Percentiles rank a stretch among this genome's conserved stretches.
phyloP scores from a whole-genome alignment of 1,140 invertebrate genomes.

The Himalopsyche phryganea region DNA sequence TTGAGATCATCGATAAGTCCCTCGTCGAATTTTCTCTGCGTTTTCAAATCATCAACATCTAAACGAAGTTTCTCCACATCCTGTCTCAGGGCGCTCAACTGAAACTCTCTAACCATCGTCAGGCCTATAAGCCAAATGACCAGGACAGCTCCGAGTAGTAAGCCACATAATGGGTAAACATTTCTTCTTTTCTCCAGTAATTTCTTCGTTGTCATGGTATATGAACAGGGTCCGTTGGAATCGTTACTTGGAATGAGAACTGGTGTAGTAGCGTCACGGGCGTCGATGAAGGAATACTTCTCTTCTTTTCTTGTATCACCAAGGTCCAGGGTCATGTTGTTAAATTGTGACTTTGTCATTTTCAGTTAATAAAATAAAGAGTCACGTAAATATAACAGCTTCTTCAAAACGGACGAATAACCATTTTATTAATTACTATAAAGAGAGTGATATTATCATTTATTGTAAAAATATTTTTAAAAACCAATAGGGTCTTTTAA shows the following conservation, averaged over 20 bases:
- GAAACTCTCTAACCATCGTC: conserved; percentile 19
- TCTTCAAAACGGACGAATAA: too few species aligned
- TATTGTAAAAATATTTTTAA: too few species aligned
- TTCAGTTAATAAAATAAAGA: background rate
- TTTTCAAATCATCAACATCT: conserved; percentile 10
- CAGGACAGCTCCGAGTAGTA: background rate
- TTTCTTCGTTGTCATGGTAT: conserved; percentile 5
- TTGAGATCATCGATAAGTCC: conserved; percentile 12
- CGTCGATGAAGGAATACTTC: conserved; percentile 13
- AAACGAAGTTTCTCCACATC: conserved; percentile 9
- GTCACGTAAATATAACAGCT: too few species aligned
- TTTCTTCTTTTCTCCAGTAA: conserved; percentile 15
- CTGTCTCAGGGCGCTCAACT: conserved; percentile 7
- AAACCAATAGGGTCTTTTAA: too few species aligned
- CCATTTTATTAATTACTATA: too few species aligned
- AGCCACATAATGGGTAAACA: conserved; percentile 6
- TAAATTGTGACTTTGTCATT: conserved; percentile 18
- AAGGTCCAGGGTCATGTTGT: conserved; percentile 4
- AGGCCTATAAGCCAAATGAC: conserved; percentile 11
- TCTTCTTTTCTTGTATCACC: conserved; percentile 14
- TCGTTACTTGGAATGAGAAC: background rate
- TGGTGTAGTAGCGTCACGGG: background rate
- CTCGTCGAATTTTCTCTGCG: background rate
- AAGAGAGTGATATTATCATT: too few species aligned
- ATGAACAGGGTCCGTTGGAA: background rate